Conservation (phyloP, 2,888 invertebrate genomes). For the Microplitis deprimator region DNA sequence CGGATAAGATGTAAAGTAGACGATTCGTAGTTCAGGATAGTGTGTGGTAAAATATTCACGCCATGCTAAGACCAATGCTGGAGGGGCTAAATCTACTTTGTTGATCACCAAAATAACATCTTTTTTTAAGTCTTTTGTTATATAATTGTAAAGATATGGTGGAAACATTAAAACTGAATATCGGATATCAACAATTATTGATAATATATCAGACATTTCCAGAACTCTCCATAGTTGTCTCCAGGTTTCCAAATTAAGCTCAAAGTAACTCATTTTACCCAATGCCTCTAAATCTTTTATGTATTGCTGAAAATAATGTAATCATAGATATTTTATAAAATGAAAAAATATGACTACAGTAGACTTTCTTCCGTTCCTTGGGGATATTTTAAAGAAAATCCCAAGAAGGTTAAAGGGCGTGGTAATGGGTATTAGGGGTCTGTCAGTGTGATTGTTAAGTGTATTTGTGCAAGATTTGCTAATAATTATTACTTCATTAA, state of each 20-base stretch:
- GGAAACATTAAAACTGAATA: constrained; percentile 91
- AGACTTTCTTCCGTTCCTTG: constrained; percentile 22
- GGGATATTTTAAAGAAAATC: neutral
- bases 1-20: constrained; percentile 89
- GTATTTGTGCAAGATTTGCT: too few relatives aligned
- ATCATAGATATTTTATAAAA: constrained; percentile 8
- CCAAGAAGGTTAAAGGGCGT: too few relatives aligned
- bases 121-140: constrained; percentile 83
- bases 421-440: too few relatives aligned
- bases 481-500: too few relatives aligned
- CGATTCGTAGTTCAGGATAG: constrained; percentile 82
- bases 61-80: constrained; percentile 89
- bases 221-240: constrained; percentile 95
- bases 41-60: constrained; percentile 81
- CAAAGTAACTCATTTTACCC: constrained; percentile 86
- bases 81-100: constrained; percentile 91
- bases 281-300: constrained; percentile 78
- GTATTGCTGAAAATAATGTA: constrained; percentile 78
- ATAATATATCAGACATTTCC: constrained; percentile 92
- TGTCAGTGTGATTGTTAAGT: too few relatives aligned
- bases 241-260: constrained; percentile 96
- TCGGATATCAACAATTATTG: constrained; percentile 91
- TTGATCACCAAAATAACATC: constrained; percentile 90
- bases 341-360: constrained; percentile 24
- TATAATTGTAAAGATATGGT: constrained; percentile 87